Conservation (phyloP, 2,888 invertebrate species). For the Heliconius hortense region DNA sequence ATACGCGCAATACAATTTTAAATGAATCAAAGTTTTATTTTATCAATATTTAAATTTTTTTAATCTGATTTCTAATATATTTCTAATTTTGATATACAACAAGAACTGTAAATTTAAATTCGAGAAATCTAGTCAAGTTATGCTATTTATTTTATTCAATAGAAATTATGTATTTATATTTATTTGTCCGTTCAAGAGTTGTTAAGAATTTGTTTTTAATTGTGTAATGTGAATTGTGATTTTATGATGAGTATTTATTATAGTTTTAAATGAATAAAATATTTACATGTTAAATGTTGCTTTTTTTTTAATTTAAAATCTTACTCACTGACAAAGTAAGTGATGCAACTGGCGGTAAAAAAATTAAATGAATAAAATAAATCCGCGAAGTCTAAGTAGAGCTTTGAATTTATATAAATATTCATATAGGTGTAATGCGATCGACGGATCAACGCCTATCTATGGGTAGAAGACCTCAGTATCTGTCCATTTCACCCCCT, state of each 20-base stretch:
- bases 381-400: too few species aligned
- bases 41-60: neutral
- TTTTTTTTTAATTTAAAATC: neutral
- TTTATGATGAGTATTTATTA: conserved; percentile 14
- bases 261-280: conserved; percentile 16
- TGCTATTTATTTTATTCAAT: neutral
- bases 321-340: neutral
- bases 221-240: conserved; percentile 15
- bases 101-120: neutral
- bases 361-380: neutral
- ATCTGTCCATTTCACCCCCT: too few species aligned
- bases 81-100: neutral
- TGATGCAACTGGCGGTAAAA: neutral
- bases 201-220: conserved; percentile 1
- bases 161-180: neutral
- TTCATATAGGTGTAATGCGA: too few species aligned
- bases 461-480: too few species aligned
- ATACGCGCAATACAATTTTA: too few species aligned
- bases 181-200: neutral
- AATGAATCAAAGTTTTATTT: too few species aligned
- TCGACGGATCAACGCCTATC: too few species aligned
- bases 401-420: too few species aligned
- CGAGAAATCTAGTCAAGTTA: neutral
- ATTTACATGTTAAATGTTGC: conserved; percentile 18
- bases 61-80: neutral